Base-by-base conservation (phyloP, 1,140 invertebrate genomes). In the Bicyclus anynana region DNA sequence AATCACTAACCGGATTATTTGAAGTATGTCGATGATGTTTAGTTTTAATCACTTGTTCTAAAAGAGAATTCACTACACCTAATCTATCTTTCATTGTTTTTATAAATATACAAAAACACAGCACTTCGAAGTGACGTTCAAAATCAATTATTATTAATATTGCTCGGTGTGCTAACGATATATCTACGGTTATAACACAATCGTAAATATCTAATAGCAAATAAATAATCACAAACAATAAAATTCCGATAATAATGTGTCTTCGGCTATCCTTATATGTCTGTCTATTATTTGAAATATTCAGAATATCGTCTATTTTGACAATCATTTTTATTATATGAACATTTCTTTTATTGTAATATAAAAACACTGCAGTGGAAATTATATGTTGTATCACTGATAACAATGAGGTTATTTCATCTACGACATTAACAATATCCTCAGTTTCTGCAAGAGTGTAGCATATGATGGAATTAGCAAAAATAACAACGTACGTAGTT, bases 71-170 rank as follows among this genome's bases (percentile, higher is more conserved):
- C n/a, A 83, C 70, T 10, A 75, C 16, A 6, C 35, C 16, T 5
- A 84, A 49, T 57, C 77, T 70, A 0, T 49, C 10, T n/a, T 51
- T 67, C 5, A 77, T 20, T 58, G 77, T 65, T 13, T 17, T 23
- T 16, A 84, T 67, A 33, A 77, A 66, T n/a, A 71, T 48, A 50
- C 64, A 78, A 44, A 81, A 79, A 2, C 61, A 13, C 12, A 72
- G 46, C 46, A 77, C 60, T 55, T 77, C 65, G 1, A 86, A 46
- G 61, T 74, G 69, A 49, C 74, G 68, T 46, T 71, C 55, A 21
- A 62, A 74, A 37, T 75, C 77, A 16, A 77, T 37, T 37, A 63
- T 23, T 10, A 70, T 47, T 14, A 59, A 40, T 10, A 66, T n/a
- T 4, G 74, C 23, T 46, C 29, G 54, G 12, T 0, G 10, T 12